Conservation (phyloP, 2,113 vertebrate genomes). For the Proteles cristata region DNA sequence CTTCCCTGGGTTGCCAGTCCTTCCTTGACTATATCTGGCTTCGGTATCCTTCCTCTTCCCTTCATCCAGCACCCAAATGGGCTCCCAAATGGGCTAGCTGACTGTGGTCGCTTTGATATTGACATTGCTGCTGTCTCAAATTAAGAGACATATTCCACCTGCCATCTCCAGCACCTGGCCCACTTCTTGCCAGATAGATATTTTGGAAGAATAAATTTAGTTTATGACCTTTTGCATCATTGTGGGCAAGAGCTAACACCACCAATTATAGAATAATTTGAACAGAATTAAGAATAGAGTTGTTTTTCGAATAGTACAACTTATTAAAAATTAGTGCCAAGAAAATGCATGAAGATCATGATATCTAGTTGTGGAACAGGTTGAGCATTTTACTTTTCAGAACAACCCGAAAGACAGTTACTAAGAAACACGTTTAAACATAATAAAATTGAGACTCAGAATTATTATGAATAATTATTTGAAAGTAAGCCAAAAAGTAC, state of each 20-base stretch:
- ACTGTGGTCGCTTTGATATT: not conserved
- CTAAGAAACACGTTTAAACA: not conserved
- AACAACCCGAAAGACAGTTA: not conserved
- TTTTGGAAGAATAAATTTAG: not conserved
- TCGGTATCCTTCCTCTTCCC: not conserved
- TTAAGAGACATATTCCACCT: not conserved
- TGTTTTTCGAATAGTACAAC: not conserved
- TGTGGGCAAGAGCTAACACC: not conserved
- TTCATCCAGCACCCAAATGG: rapidly evolving
- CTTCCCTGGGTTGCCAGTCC: not conserved
- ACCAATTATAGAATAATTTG: not conserved
- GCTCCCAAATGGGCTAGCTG: not conserved
- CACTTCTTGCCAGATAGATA: not conserved
- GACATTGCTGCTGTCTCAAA: not conserved
- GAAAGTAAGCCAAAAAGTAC: not conserved
- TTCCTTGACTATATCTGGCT: not conserved
- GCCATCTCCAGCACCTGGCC: not conserved
- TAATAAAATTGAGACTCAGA: not conserved
- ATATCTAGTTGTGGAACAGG: not conserved
- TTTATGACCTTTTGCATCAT: not conserved
- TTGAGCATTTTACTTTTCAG: not conserved
- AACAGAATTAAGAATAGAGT: not conserved
- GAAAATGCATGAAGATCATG: not conserved
- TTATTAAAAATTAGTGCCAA: not conserved
- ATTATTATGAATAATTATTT: not conserved